Percentiles rank a stretch among this genome's conserved stretches.
phyloP scores from a whole-genome alignment of 2,113 vertebrate species.

The Chionis minor region DNA sequence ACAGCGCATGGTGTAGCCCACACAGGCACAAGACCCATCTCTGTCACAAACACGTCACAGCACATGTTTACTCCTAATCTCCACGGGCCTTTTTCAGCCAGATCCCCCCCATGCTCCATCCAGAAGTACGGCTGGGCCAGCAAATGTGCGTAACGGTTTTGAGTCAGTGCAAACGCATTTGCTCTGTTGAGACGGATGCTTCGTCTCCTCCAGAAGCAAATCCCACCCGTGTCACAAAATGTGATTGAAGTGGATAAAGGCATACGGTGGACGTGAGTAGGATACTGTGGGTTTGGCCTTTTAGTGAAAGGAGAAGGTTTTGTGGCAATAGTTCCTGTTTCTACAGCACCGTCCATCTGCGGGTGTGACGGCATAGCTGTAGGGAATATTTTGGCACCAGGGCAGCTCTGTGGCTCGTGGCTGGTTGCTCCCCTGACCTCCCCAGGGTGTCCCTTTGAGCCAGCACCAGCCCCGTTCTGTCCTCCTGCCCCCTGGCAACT shows the following conservation, averaged over 20 bases:
- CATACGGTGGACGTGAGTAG: neutral
- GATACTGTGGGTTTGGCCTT: neutral
- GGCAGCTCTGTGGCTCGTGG: neutral
- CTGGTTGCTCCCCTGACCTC: neutral
- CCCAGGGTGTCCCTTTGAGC: neutral
- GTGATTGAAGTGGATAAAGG: neutral
- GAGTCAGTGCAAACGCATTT: neutral
- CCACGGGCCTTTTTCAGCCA: neutral
- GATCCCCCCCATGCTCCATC: neutral
- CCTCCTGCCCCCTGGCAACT: neutral
- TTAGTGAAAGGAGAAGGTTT: neutral
- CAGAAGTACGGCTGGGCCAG: neutral
- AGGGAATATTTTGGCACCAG: neutral
- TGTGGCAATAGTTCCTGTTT: neutral
- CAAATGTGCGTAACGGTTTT: neutral
- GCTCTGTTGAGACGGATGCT: neutral
- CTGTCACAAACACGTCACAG: neutral
- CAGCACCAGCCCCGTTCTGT: neutral
- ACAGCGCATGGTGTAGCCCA: neutral
- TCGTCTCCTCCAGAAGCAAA: neutral
- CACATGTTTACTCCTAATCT: neutral
- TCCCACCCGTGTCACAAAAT: neutral
- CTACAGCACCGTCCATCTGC: accelerated
- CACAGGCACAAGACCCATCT: neutral
- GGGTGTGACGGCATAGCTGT: neutral